Evolutionary conservation across 1,140 invertebrate species (phyloP), one percentile per base, ranked within the genome.

Genomic region (Rhagoletis zephyria): DNA sequence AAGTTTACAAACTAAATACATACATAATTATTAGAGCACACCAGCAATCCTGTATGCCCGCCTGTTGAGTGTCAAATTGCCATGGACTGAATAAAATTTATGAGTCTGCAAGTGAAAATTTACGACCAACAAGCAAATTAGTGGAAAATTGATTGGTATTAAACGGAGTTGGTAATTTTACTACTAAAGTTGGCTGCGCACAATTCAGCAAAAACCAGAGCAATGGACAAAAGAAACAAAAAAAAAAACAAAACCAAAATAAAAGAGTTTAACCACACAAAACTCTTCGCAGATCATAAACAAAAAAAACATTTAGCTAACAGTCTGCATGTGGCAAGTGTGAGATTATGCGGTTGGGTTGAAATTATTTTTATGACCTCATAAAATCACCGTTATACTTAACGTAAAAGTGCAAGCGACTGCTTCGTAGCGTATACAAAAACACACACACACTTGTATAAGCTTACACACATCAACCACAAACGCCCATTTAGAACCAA

Each of bases 311-410:
- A 30, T 30, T 30, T 30, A 30, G 74, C 19, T 81, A 19, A 12
- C 74, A 14, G 74, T 56, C 74, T 81, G 74, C 74, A 81, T 16
- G 74, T 81, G 74, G 74, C 74, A 81, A 81, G 74, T 81, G 45
- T 81, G 74, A 56, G 74, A 19, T 56, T 81, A 81, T 81, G 48
- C 74, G 45, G 74, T 81, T 81, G 51, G 74, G 74, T 19, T 81
- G 16, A 51, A 81, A 81, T 81, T 81, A 81, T 81, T 81, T 81
- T 81, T 81, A 81, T 81, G 74, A 81, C 74, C 74, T 16, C 74
- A 81, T 81, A 81, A 81, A 81, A 81, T 81, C 56, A 81, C 48
- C 48, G 74, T 81, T 81, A 81, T 81, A 81, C 74, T 81, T 56
- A 81, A 51, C 48, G n/a, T 30, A 56, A 81, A 81, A 81, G 48